phyloP scores from a whole-genome alignment of 2,888 invertebrate species.

The Melangyna quadrimaculata region DNA sequence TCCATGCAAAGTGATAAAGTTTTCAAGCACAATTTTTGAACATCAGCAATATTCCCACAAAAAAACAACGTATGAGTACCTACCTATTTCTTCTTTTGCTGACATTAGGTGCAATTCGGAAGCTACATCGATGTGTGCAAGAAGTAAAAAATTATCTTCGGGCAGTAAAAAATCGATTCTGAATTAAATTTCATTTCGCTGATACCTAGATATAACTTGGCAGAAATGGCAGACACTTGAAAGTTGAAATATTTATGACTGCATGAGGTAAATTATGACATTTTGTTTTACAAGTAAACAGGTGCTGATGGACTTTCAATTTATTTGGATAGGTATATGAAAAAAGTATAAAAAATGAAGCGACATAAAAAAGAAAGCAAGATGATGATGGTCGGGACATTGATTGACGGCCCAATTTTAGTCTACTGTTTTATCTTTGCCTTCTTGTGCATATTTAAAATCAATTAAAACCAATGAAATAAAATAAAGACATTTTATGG shows the following conservation, averaged over 20 bases:
- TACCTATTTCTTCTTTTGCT: neutral
- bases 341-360: neutral
- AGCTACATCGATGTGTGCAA: neutral
- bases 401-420: neutral
- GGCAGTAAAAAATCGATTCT: constrained; percentile 10
- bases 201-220: neutral
- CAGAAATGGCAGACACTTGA: neutral
- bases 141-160: neutral
- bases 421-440: neutral
- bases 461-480: neutral
- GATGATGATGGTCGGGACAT: neutral
- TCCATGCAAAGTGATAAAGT: neutral
- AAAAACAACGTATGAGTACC: neutral
- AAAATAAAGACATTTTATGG: neutral
- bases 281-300: neutral
- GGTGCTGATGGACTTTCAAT: neutral
- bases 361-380: neutral
- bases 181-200: neutral
- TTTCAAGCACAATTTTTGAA: neutral
- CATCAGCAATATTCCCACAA: neutral
- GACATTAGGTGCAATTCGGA: neutral
- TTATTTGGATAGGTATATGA: neutral
- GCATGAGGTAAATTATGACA: neutral
- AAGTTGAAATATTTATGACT: neutral
- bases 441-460: neutral